A percentile compares a stretch with the other conserved stretches of the same genome.
phyloP scores from a whole-genome alignment of 2,113 vertebrate genomes.

The Speoplatyrhinus poulsoni region DNA sequence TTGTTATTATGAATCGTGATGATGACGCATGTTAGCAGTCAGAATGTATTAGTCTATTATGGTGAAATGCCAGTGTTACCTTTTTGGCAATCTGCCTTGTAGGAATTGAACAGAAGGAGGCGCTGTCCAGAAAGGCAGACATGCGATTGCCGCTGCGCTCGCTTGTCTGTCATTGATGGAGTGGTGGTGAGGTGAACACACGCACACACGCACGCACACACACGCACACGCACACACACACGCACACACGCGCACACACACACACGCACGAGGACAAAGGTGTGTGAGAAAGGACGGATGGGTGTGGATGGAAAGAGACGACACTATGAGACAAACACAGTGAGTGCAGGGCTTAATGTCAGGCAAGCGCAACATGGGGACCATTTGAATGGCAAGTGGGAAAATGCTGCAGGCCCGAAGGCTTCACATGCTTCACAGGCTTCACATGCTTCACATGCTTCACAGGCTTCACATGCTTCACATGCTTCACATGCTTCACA shows the following conservation, averaged over 20 bases:
- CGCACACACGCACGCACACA: slow-evolving; percentile 14
- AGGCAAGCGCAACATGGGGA: background rate
- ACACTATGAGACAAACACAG: slow-evolving; percentile 15
- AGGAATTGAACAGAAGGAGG: slow-evolving; percentile 77
- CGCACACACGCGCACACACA: background rate
- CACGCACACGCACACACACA: background rate
- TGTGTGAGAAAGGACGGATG: slow-evolving; percentile 54
- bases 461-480: too few relatives aligned
- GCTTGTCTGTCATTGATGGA: slow-evolving; percentile 77
- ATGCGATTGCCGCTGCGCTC: slow-evolving; percentile 85
- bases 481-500: too few relatives aligned
- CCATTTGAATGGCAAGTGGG: too few relatives aligned
- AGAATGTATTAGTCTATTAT: slow-evolving; percentile 29
- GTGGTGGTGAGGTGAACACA: slow-evolving; percentile 66
- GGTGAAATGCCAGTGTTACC: slow-evolving; percentile 77
- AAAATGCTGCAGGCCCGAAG: too few relatives aligned
- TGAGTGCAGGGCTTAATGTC: slow-evolving; percentile 19
- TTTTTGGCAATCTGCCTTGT: slow-evolving; percentile 83
- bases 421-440: too few relatives aligned
- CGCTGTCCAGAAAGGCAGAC: slow-evolving; percentile 86
- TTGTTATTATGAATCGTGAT: slow-evolving; percentile 22
- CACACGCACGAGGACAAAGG: slow-evolving; percentile 60
- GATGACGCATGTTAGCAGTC: slow-evolving; percentile 26
- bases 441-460: too few relatives aligned
- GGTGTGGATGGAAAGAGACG: slow-evolving; percentile 40